Conservation (phyloP, 2,797 vertebrate genomes). For the Crax fasciolata region DNA sequence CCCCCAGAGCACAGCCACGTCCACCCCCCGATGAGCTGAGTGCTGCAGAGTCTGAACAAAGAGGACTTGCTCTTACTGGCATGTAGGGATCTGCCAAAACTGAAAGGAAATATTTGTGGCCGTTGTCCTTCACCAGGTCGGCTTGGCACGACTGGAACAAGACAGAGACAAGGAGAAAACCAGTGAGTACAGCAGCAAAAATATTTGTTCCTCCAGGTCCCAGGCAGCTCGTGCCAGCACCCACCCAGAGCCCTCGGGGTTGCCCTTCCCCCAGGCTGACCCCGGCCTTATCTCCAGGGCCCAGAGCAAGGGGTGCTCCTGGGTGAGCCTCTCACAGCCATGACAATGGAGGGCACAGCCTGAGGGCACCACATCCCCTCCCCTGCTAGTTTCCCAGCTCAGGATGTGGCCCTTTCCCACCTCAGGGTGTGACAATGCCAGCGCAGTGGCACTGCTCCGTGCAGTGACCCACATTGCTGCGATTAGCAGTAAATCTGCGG, state of each 20-base stretch:
- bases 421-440: no score
- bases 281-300: accelerated
- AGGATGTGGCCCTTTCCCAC: background rate
- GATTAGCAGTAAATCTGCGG: background rate
- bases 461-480: background rate
- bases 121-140: conserved; percentile 97
- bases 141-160: conserved; percentile 94
- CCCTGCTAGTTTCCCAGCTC: background rate
- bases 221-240: no score
- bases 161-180: background rate
- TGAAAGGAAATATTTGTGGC: conserved; percentile 98
- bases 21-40: background rate
- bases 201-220: background rate
- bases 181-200: background rate
- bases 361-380: background rate
- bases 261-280: no score
- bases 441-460: background rate
- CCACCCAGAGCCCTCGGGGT: no score
- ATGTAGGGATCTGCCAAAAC: conserved; percentile 97
- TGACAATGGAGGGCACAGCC: accelerated
- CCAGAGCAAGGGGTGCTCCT: background rate
- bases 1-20: background rate
- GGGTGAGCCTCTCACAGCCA: accelerated
- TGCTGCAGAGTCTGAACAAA: background rate
- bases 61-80: conserved; percentile 89